Conservation (phyloP, 2,888 invertebrate genomes). For the Cordilura impudica region DNA sequence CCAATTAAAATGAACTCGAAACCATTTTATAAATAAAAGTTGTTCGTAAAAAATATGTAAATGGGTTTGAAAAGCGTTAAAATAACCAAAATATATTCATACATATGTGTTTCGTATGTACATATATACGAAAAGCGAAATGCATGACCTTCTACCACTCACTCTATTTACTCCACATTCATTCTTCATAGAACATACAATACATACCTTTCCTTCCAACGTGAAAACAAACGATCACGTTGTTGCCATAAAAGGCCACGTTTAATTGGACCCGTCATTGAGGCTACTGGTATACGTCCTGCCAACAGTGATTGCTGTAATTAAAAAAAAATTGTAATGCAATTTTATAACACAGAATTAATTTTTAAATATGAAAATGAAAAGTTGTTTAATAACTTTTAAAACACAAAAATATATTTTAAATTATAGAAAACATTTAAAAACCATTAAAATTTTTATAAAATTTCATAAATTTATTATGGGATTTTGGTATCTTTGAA, state of each 20-base stretch:
- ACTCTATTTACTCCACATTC: background rate
- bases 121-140: background rate
- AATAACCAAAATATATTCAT: background rate
- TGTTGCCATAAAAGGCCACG: constrained; percentile 83
- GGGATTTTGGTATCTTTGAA: background rate
- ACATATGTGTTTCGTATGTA: too few species aligned
- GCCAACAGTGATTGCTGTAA: constrained; percentile 76
- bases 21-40: background rate
- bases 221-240: constrained; percentile 82
- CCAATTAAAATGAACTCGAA: constrained; percentile 26
- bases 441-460: background rate
- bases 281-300: constrained; percentile 78
- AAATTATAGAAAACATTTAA: background rate
- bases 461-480: background rate
- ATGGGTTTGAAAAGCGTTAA: background rate
- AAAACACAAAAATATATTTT: background rate
- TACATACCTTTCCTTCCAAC: constrained; percentile 82
- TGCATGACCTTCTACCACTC: background rate
- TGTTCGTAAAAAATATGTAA: background rate
- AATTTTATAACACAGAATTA: constrained; percentile 12
- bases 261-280: constrained; percentile 81
- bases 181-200: background rate
- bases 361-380: background rate
- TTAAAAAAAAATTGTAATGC: constrained; percentile 26
- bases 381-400: background rate